Percentiles rank a stretch among this genome's conserved stretches.
Conservation (phyloP, 2,113 vertebrate genomes). For the Struthidea cinerea region DNA sequence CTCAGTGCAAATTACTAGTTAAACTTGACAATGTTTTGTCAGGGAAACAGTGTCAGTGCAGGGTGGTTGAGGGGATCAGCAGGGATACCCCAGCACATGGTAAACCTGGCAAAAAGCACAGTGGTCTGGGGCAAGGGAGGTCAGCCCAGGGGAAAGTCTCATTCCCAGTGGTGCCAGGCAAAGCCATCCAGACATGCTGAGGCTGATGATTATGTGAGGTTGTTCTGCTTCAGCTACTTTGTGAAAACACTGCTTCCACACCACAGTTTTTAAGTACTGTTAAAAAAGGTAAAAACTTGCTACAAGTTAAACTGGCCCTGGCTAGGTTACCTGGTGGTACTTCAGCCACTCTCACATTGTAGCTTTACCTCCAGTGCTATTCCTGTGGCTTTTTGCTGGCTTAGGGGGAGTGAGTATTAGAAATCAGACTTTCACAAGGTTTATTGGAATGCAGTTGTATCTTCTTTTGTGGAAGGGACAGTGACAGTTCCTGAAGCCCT, state of each 20-base stretch:
- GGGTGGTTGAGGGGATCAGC: not conserved
- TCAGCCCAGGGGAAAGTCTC: not conserved
- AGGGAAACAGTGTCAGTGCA: not conserved
- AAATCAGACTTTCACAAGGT: not conserved
- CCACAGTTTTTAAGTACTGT: not conserved
- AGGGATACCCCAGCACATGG: fast-evolving
- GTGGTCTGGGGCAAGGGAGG: not conserved
- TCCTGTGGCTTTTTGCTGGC: not conserved
- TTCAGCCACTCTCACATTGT: not conserved
- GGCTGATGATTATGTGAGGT: not conserved
- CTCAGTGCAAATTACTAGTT: not conserved
- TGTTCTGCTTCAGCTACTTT: not conserved
- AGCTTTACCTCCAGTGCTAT: not conserved
- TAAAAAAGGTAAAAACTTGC: not conserved
- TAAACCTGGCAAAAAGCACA: not conserved
- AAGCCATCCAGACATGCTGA: not conserved
- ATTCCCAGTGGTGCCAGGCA: not conserved
- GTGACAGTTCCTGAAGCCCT: not conserved
- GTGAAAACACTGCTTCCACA: not conserved
- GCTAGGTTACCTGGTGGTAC: not conserved
- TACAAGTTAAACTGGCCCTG: not conserved
- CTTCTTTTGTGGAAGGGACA: not conserved
- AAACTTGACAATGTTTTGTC: not conserved
- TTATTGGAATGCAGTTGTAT: not conserved
- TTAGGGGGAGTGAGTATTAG: not conserved